Conservation (phyloP, 30 jellyfish, hydroid and myxozoan genomes). For the Pseudorhiza aurosa region DNA sequence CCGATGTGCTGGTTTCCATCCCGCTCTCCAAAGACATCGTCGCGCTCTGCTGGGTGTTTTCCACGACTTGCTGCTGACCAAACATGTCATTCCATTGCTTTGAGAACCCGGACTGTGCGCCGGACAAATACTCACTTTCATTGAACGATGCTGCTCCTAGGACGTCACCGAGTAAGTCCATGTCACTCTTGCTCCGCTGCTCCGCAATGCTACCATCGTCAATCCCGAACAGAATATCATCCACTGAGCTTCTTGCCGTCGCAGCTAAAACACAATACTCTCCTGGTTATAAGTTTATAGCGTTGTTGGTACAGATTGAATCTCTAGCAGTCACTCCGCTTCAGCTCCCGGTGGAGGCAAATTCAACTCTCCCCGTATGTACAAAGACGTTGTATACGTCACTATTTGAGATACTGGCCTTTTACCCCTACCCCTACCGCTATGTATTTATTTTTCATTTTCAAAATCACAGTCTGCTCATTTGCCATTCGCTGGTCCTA, state of each 20-base stretch:
- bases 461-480: too few species aligned
- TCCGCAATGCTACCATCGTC: slow-evolving; percentile 31
- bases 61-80: slow-evolving; percentile 69
- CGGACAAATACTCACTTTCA: slow-evolving; percentile 58
- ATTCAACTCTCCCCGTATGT: too few species aligned
- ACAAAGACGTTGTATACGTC: too few species aligned
- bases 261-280: slow-evolving; percentile 21
- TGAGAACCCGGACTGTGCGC: slow-evolving; percentile 70
- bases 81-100: slow-evolving; percentile 96
- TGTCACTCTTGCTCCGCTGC: slow-evolving; percentile 54
- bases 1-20: slow-evolving; percentile 54
- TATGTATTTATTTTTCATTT: too few species aligned
- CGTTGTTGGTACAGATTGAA: too few species aligned
- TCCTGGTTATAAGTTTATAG: too few species aligned
- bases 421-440: too few species aligned
- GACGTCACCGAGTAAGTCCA: slow-evolving; percentile 85
- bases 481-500: too few species aligned
- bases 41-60: not conserved
- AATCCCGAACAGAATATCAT: slow-evolving; percentile 87
- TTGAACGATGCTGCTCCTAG: slow-evolving; percentile 65
- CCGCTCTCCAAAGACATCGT: slow-evolving; percentile 25
- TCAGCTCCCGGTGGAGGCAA: not conserved
- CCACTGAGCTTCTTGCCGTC: slow-evolving; percentile 67
- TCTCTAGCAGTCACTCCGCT: not conserved
- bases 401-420: too few species aligned